Base-by-base conservation (phyloP, 2,888 invertebrate species). In the Girardia tigrina region DNA sequence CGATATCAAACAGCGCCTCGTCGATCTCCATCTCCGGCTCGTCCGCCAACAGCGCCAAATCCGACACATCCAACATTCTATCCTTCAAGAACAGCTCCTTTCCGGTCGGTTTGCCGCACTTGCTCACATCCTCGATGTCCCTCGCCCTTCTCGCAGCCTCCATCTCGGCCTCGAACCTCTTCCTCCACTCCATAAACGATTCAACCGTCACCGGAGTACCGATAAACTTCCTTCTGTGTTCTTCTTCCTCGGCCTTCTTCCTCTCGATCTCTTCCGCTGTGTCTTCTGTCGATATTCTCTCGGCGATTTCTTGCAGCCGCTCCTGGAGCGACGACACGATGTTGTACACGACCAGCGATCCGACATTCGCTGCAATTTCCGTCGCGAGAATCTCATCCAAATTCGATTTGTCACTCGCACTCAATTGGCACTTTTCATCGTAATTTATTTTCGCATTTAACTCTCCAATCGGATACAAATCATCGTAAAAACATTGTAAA, bases 151-250 rank as follows among this genome's bases (percentile, higher is more conserved):
- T 88, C 81, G 83, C 70, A 76, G 83, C 82, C 6, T 90, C 90
- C 85, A 90, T 89, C 83, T 95, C 94, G 29, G 89, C 88, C 83
- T 97, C 95, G 87, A 98, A 98, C 78, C 89, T 88, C 77, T 89
- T 88, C 82, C 94, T 92, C 98, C 98, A 98, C 27, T 88, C 90
- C 81, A 94, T 85, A 85, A 98, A 98, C 6, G 92, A 90, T 85
- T 98, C 97, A 0, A 95, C 92, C 0, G 92, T 91, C 0, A 97
- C 97, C 80, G 90, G 87, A 0, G 94, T 95, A 16, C 95, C 97
- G 86, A 94, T 94, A 86, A 94, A 93, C 81, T 90, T 88, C 89
- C 91, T 92, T 89, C 91, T 36, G 16, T 36, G 8, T 36, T 36
- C 36, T 36, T 36, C 36, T 36, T 36, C 36, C 16, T 36, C 36